Base-by-base conservation (phyloP, 2,888 invertebrate genomes). In the Parnassius glacialis region DNA sequence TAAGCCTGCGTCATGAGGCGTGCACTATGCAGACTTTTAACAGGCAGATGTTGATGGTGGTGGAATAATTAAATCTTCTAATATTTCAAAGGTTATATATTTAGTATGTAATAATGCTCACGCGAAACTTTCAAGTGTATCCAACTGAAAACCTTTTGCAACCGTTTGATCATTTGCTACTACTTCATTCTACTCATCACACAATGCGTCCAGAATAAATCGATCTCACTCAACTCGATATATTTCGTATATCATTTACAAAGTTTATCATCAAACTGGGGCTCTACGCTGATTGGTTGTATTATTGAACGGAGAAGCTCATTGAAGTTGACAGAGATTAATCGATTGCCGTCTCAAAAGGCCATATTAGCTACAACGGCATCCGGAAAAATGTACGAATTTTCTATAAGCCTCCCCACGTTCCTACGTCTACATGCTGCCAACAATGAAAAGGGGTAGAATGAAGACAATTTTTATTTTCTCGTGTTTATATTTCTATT, bases 301-400 rank as follows among this genome's bases (percentile, higher is more conserved):
- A 81, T 78, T 81, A 83, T 80, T 79, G 79, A 80, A 78, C 77
- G 83, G 79, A 74, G 74, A 74, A 80, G 76, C 83, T 81, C 84
- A 84, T 83, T 85, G 82, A 80, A 78, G 84, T 80, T 78, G 88
- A 87, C 86, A 87, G 82, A 85, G 87, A 89, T 89, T 88, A 89
- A 90, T 88, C 84, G 87, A 79, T 74, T 73, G 77, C 77, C 77
- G 80, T 79, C 79, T 81, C 78, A 75, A 81, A 84, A 84, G 79
- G 81, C 81, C 84, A 82, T 87, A 87, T 89, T 88, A 87, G 84
- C 84, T 87, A 83, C 85, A 87, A 84, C 83, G 85, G 87, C 81
- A 86, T 88, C 85, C 84, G 84, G 85, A 88, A 90, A 87, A 88
- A 86, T 84, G 84, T 82, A 75, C 80, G 83, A 87, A 85, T 89